phyloP scores from a whole-genome alignment of 2,113 vertebrate genomes.

The Elephantulus edwardii region DNA sequence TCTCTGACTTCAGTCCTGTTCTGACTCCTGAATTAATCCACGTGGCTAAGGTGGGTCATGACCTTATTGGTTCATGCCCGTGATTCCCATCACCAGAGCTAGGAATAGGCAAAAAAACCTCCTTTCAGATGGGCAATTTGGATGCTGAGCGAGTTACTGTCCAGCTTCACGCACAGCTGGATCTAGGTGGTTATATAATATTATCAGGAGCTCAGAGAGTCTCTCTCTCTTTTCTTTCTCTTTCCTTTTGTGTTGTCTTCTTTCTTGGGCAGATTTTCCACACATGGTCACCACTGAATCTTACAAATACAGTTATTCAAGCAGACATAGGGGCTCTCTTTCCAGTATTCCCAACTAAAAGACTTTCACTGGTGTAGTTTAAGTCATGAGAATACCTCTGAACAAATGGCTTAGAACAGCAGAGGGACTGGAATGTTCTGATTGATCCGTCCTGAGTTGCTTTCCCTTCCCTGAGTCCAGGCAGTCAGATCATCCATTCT shows the following conservation, averaged over 20 bases:
- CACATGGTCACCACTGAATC: too few species aligned
- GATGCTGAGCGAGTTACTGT: fast-evolving
- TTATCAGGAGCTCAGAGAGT: not conserved
- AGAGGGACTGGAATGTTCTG: not conserved
- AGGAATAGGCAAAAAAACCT: not conserved
- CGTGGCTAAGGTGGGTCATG: not conserved
- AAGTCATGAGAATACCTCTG: not conserved
- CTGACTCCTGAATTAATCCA: not conserved
- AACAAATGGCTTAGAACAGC: not conserved
- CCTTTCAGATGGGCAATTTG: not conserved
- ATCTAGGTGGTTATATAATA: not conserved
- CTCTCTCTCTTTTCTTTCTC: not conserved
- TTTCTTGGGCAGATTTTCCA: not conserved
- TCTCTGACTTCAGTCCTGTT: not conserved
- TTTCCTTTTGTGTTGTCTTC: not conserved
- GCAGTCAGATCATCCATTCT: not conserved
- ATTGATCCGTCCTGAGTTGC: not conserved
- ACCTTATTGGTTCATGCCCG: not conserved
- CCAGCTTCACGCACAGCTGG: constrained; percentile 17
- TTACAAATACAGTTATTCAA: not conserved
- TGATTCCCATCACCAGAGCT: not conserved
- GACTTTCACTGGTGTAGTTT: not conserved
- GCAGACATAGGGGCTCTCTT: not conserved
- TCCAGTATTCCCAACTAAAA: not conserved
- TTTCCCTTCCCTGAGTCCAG: not conserved